A percentile compares a stretch with the other conserved stretches of the same genome.
Evolutionary conservation across 2,888 invertebrate genomes (phyloP).

Genomic region (Nesidiocoris tenuis): DNA sequence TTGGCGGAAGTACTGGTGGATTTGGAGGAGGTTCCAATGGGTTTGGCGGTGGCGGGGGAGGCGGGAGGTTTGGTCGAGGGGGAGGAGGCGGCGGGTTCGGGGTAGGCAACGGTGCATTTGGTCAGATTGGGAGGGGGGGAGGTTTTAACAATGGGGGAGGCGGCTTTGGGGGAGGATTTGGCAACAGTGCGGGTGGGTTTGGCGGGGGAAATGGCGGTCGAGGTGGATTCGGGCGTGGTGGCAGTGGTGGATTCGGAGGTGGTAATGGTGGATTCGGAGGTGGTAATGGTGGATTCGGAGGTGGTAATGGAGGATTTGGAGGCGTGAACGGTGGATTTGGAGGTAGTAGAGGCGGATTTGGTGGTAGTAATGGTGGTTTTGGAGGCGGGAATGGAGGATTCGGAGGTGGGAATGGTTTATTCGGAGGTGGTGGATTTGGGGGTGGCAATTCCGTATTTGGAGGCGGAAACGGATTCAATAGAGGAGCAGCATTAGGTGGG

Average conservation of each 20-base stretch:
- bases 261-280: slow-evolving; percentile 37
- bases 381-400: slow-evolving; percentile 27
- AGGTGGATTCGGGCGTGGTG: slow-evolving; percentile 39
- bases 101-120: background rate
- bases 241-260: slow-evolving; percentile 21
- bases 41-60: background rate
- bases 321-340: slow-evolving; percentile 53
- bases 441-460: no score
- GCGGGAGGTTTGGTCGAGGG: background rate
- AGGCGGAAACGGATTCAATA: background rate
- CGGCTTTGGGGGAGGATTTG: slow-evolving; percentile 18
- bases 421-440: slow-evolving; percentile 43
- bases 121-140: no score
- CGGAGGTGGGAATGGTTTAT: slow-evolving; percentile 14
- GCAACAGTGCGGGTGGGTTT: slow-evolving; percentile 19
- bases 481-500: slow-evolving; percentile 49
- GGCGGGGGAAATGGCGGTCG: slow-evolving; percentile 6
- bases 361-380: background rate
- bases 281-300: slow-evolving; percentile 48
- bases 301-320: slow-evolving; percentile 58
- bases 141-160: slow-evolving; percentile 18
- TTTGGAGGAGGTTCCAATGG: background rate
- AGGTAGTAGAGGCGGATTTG: slow-evolving; percentile 37
- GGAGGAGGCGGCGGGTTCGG: slow-evolving; percentile 5
- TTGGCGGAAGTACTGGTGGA: background rate